phyloP scores from a whole-genome alignment of 2,113 vertebrate genomes.

The Hymenochirus boettgeri region DNA sequence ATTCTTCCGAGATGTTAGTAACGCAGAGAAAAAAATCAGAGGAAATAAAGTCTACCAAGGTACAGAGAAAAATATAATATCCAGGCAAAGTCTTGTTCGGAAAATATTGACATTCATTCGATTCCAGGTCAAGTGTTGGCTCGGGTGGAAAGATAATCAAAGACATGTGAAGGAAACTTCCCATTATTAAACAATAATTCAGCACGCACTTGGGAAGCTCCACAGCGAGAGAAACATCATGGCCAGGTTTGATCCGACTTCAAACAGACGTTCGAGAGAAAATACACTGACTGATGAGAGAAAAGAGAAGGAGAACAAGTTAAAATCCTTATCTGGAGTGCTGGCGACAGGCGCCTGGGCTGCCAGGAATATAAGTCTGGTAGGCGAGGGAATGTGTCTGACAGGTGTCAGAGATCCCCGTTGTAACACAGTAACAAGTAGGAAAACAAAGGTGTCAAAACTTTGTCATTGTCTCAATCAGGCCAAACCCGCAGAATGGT shows the following conservation, averaged over 20 bases:
- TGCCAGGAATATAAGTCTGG: too few relatives aligned
- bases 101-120: slow-evolving; percentile 56
- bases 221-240: slow-evolving; percentile 76
- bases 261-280: slow-evolving; percentile 78
- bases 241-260: slow-evolving; percentile 77
- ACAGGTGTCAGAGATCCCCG: too few relatives aligned
- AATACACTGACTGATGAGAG: slow-evolving; percentile 80
- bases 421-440: too few relatives aligned
- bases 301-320: slow-evolving; percentile 72
- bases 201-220: slow-evolving; percentile 60
- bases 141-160: slow-evolving; percentile 54
- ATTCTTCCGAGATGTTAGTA: too few relatives aligned
- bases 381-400: too few relatives aligned
- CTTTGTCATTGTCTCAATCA: too few relatives aligned
- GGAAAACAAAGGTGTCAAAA: too few relatives aligned
- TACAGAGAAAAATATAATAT: too few relatives aligned
- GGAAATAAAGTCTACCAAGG: too few relatives aligned
- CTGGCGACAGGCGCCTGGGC: slow-evolving; percentile 69
- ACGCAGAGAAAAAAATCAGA: too few relatives aligned
- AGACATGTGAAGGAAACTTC: slow-evolving; percentile 50
- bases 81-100: slow-evolving; percentile 51
- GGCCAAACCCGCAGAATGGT: too few relatives aligned
- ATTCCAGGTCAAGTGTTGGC: slow-evolving; percentile 50
- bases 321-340: slow-evolving; percentile 80
- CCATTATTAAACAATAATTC: slow-evolving; percentile 71